A percentile compares a stretch with the other conserved stretches of the same genome.
Conservation (phyloP, 2,113 vertebrate species). For the Cygnus buccinator region DNA sequence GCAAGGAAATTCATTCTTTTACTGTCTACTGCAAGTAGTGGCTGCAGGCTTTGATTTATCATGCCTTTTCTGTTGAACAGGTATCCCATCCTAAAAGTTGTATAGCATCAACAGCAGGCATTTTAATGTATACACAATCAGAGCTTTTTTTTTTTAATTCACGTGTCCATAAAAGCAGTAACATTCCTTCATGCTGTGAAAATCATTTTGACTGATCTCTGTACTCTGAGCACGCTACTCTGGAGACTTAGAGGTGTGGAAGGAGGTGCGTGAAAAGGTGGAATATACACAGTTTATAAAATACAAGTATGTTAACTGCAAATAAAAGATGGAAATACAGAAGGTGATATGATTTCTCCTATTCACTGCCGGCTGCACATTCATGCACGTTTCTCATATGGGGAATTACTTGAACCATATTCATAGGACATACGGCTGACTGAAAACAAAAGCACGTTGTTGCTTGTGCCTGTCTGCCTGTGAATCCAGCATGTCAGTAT, state of each 20-base stretch:
- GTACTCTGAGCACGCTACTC: neutral
- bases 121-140: neutral
- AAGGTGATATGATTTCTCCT: neutral
- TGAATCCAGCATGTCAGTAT: neutral
- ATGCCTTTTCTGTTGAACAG: neutral
- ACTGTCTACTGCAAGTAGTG: neutral
- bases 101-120: neutral
- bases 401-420: neutral
- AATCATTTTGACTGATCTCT: neutral
- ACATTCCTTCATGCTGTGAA: neutral
- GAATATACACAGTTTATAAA: neutral
- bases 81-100: neutral
- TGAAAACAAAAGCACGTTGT: neutral
- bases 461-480: neutral
- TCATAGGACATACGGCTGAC: neutral
- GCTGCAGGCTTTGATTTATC: neutral
- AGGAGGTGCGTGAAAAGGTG: neutral
- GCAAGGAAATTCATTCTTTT: neutral
- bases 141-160: neutral
- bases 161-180: neutral
- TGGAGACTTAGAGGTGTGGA: neutral
- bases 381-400: neutral
- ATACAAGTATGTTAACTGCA: neutral
- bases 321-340: neutral
- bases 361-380: neutral